Evolutionary conservation across 1,140 invertebrate species (phyloP), one percentile per base, ranked within the genome.

Genomic region (Pararge aegeria): DNA sequence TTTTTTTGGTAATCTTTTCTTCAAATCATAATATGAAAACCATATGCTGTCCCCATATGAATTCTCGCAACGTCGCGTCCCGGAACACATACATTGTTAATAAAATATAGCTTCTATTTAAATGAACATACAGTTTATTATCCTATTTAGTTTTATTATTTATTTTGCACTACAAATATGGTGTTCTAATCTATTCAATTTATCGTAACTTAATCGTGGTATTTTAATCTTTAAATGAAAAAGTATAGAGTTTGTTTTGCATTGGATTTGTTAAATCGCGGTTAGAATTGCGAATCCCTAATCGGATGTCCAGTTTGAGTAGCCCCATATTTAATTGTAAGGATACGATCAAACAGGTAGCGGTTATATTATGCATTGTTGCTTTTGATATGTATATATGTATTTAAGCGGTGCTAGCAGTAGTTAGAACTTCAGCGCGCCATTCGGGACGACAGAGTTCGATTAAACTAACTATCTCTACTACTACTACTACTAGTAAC

Each of bases 181-280:
- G 59, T 40, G 10, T 16, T 54, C 6, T 61, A 55, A 61, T 61
- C 59, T 61, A 61, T 61, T 55, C 59, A 61, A 55, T 61, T 55
- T 49, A 61, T 61, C 52, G 48, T 7, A 61, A 12, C 10, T 16
- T 4, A 20, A 0, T 54, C 24, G 34, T 29, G 10, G 38, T 12
- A 58, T 48, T 59, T 46, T 49, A 29, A 60, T 38, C 55, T 57
- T 62, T 64, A 59, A n/a, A 0, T 0, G 19, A 13, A 7, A 1
- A 2, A 9, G 2, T 9, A 30, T 57, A 46, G 30, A 49, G 38
- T 48, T 20, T 2, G 34, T 42, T 61, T 38, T 38, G 7, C 15
- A 13, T 30, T 37, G 24, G 1, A 6, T 21, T n/a, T 21, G 19
- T 38, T 34, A 21, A 54, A 49, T 55, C 21, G 37, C 52, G 20